Evolutionary conservation across 1,140 invertebrate species (phyloP).

Genomic region (Papilio dardanus): DNA sequence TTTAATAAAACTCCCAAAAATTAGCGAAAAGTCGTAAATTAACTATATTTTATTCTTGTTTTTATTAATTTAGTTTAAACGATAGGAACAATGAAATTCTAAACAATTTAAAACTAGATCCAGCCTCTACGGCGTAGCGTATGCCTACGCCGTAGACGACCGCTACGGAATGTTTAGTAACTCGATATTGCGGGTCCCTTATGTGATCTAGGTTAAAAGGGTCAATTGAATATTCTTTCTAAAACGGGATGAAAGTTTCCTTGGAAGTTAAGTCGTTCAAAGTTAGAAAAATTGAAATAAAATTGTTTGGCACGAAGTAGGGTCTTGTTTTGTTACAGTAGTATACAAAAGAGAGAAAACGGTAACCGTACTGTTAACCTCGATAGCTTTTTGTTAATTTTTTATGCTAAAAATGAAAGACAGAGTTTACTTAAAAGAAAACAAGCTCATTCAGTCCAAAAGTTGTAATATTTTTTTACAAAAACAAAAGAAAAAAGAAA

Average conservation of each 20-base stretch:
- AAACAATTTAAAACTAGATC: neutral
- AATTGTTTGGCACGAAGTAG: neutral
- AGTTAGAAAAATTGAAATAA: neutral
- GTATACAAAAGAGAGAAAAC: neutral
- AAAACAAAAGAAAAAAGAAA: too few species aligned
- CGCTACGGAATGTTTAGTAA: slow-evolving; percentile 7
- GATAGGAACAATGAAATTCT: neutral
- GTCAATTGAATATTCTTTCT: slow-evolving; percentile 20
- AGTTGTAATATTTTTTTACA: too few species aligned
- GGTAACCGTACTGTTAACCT: too few species aligned
- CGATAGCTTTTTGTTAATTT: too few species aligned
- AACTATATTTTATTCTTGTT: too few species aligned
- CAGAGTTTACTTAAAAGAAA: too few species aligned
- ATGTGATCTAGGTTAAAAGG: slow-evolving; percentile 18
- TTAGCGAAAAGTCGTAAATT: too few species aligned
- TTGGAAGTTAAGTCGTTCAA: neutral
- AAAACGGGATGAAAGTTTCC: neutral
- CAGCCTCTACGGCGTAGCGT: neutral
- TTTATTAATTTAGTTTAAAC: too few species aligned
- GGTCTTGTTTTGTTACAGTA: neutral
- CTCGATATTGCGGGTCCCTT: neutral
- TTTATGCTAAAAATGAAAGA: too few species aligned
- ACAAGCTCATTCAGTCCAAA: too few species aligned
- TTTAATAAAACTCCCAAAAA: neutral
- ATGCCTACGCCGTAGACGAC: neutral